Evolutionary conservation across 1,140 invertebrate species (phyloP), one percentile per base, ranked within the genome.

Genomic region (Mercenaria mercenaria): DNA sequence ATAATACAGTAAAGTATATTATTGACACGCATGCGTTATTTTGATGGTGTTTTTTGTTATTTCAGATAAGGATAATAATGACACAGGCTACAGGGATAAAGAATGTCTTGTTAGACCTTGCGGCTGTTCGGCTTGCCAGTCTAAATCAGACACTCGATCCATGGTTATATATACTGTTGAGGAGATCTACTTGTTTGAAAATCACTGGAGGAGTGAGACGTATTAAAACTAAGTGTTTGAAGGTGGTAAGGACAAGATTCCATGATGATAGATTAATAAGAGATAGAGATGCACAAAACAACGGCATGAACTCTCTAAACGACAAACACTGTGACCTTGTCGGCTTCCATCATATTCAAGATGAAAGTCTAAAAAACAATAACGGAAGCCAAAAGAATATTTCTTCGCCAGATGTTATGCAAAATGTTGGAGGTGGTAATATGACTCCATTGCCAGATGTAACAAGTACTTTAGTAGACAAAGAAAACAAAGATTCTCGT

Each of bases 81-180:
- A 93, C 93, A 15, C 79, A 93, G 76, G 90, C 91, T 4, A 93
- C 92, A 3, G 91, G 91, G 0, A 81, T 87, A 39, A 67, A 79
- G 3, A 87, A 91, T 20, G 91, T 94, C 50, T 91, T 95, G 26
- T 64, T 93, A 18, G 91, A 93, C 37, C 86, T 96, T 26, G 90
- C 95, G 34, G 93, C 95, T 23, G 91, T 96, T 2, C 91, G 96
- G 20, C 91, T 96, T 67, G 95, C 95, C 18, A 96, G 96, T 77
- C 90, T 96, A 61, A 96, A 96, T 90, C 96, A 96, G 90, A 95
- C 95, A 15, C 90, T 96, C 29, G 96, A 96, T 82, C 96, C 96
- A 29, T 96, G 96, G 96, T 92, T 96, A 11, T 96, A 96, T 91
- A 96, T 96, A 86, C 93, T 96, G 52, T 93, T 96, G 29, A 88